These are phyloP conservation scores for Tychaedon coryphoeus DNA, from an alignment of 2,113 vertebrate genomes.

Conservation along the genomic window DNA sequence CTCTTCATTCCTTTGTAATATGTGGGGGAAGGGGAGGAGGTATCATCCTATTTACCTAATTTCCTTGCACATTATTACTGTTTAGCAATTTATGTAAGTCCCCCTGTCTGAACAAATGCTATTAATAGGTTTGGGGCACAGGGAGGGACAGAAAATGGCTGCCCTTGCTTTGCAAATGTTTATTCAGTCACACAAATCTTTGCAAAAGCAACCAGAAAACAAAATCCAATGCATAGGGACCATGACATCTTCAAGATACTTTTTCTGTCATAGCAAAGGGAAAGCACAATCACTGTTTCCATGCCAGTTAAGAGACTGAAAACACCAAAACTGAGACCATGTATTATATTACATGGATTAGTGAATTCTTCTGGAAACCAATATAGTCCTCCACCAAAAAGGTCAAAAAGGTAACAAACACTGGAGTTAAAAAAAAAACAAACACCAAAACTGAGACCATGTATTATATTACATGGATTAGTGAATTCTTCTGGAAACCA, in stretches of 20 bases:
- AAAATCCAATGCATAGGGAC: background rate
- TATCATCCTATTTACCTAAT: background rate
- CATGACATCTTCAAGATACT: background rate
- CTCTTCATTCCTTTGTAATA: background rate
- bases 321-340: background rate
- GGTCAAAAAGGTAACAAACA: background rate
- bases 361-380: background rate
- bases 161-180: background rate
- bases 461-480: background rate
- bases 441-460: background rate
- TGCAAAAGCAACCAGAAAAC: background rate
- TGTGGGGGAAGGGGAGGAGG: background rate
- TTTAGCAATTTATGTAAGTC: background rate
- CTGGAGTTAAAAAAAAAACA: accelerated
- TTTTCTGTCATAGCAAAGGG: background rate
- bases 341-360: background rate
- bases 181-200: background rate
- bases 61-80: background rate
- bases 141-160: background rate
- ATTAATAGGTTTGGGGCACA: background rate
- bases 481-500: background rate
- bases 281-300: background rate
- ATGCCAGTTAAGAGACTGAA: background rate
- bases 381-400: background rate
- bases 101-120: background rate